Evolutionary conservation across 2,888 invertebrate genomes (phyloP).

Genomic region (Drosophila engyochracea): DNA sequence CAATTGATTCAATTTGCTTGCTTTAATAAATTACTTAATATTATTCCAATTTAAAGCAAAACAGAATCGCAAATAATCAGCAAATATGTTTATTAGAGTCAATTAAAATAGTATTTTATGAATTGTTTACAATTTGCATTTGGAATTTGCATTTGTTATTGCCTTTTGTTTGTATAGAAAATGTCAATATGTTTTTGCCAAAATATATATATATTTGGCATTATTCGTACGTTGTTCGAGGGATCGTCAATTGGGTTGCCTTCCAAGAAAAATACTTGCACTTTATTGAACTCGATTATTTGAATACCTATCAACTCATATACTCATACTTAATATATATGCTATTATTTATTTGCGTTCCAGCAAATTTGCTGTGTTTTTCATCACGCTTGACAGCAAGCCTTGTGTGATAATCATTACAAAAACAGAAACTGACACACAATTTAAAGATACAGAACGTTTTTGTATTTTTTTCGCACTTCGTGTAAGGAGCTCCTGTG

Average conservation of each 20-base stretch:
- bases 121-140: not conserved
- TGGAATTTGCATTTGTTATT: not conserved
- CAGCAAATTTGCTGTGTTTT: slow-evolving; percentile 37
- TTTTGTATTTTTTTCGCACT: slow-evolving; percentile 5
- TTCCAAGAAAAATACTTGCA: slow-evolving; percentile 1
- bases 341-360: slow-evolving; percentile 40
- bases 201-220: not conserved
- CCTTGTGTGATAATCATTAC: slow-evolving; percentile 48
- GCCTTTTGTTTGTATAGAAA: not conserved
- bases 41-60: not conserved
- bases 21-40: not conserved
- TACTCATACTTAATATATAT: slow-evolving; percentile 13
- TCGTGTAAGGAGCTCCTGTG: not conserved
- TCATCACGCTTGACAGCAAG: slow-evolving; percentile 27
- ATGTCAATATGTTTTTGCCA: not conserved
- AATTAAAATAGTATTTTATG: slow-evolving; percentile 5
- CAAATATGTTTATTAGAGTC: not conserved
- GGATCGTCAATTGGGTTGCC: slow-evolving; percentile 26
- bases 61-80: slow-evolving; percentile 28
- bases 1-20: not conserved
- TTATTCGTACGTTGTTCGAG: slow-evolving; percentile 13
- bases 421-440: slow-evolving; percentile 39
- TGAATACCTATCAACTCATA: slow-evolving; percentile 13
- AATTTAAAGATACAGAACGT: slow-evolving; percentile 5
- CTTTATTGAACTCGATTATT: slow-evolving; percentile 28